Evolutionary conservation across 2,888 invertebrate genomes (phyloP), one percentile per base, ranked within the genome.

Genomic region (Ferrisia virgata): DNA sequence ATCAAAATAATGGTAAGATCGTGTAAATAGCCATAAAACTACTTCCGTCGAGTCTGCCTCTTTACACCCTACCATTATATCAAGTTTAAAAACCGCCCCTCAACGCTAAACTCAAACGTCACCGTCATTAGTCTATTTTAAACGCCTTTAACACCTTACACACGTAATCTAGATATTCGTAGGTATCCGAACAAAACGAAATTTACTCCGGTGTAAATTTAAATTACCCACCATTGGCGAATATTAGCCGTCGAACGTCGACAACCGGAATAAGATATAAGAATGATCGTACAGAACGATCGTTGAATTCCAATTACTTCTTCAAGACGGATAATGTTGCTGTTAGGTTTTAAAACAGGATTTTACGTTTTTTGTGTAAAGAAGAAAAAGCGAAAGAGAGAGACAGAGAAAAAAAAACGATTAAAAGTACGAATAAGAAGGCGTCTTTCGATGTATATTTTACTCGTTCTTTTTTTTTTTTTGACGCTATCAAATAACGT

Each of bases 241-340:
- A 64, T 64, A 64, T 64, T 64, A 64, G 28, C 64, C 64, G 64
- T 64, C 64, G 64, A 64, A 64, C 64, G 64, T 64, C 64, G 64
- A 28, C 28, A 64, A 64, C 25, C 31, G 28, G 64, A 64, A 64
- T 64, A 76, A 76, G 72, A 76, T 76, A 76, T 76, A 76, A 76
- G 72, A 76, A 76, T 36, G 33, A 64, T 36, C 33, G 33, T 18
- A n/a, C n/a, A 2, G 36, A 33, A 76, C 72, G 33, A 76, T 33
- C 72, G 72, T 76, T 18, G 72, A 76, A 76, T 76, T 76, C 25
- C 72, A 76, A 76, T 76, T 76, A 76, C 72, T 76, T 15, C 13
- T 33, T 33, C 8, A 4, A 13, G 72, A 33, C 33, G 3, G 36
- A 3, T 76, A 76, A 33, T 28, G 36, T 76, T 76, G 18, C 33